A percentile compares a stretch with the other conserved stretches of the same genome.
phyloP scores from a whole-genome alignment of 2,888 invertebrate species.

The Drepana falcataria region DNA sequence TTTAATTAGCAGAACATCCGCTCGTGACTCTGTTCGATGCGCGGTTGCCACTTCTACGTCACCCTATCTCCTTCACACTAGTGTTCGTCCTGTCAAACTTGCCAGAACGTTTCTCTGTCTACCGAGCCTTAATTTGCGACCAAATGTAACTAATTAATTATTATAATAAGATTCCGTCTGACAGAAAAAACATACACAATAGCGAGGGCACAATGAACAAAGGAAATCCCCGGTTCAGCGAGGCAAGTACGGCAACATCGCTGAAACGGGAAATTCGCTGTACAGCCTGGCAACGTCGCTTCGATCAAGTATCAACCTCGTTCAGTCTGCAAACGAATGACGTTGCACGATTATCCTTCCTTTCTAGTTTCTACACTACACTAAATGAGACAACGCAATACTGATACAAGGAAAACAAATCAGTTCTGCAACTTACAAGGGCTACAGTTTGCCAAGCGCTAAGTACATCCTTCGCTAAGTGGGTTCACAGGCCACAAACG shows the following conservation, averaged over 20 bases:
- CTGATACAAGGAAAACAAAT: conserved; percentile 68
- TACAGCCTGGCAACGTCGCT: conserved; percentile 70
- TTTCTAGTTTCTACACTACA: conserved; percentile 72
- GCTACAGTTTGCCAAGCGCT: conserved; percentile 53
- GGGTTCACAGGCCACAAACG: conserved; percentile 27
- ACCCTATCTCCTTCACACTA: conserved; percentile 53
- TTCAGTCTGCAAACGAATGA: conserved; percentile 61
- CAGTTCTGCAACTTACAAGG: conserved; percentile 61
- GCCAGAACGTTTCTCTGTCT: conserved; percentile 37
- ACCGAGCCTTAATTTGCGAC: conserved; percentile 29
- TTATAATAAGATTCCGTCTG: conserved; percentile 39
- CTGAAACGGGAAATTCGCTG: conserved; percentile 65
- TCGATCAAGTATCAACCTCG: conserved; percentile 51
- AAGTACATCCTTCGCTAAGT: conserved; percentile 53
- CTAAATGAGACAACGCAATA: conserved; percentile 73
- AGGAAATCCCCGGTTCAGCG: conserved; percentile 53
- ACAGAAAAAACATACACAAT: conserved; percentile 31
- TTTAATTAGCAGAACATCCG: conserved; percentile 80
- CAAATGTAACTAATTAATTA: conserved; percentile 35
- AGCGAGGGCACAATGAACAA: conserved; percentile 48
- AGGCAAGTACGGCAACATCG: conserved; percentile 59
- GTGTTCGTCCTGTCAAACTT: conserved; percentile 31
- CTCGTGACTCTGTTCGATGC: conserved; percentile 69
- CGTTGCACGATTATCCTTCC: conserved; percentile 74
- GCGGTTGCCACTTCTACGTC: conserved; percentile 65